These are phyloP conservation scores for Australoheros facetus DNA, from an alignment of 2,797 vertebrate genomes.

Conservation along the genomic window DNA sequence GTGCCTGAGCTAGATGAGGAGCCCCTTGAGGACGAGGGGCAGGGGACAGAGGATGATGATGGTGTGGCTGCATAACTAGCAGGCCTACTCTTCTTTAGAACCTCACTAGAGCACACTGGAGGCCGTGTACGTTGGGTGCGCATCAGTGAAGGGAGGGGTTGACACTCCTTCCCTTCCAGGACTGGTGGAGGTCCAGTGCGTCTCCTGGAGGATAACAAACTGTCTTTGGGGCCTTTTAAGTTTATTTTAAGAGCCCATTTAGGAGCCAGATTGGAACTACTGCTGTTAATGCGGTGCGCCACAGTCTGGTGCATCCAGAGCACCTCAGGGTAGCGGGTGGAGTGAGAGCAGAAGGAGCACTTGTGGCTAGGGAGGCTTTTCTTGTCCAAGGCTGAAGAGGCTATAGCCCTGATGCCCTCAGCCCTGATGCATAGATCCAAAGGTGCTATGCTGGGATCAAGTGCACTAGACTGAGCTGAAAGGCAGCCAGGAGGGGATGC, in stretches of 20 bases:
- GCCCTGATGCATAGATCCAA: constrained; percentile 76
- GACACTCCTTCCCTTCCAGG: constrained; percentile 90
- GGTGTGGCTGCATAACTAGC: constrained; percentile 43
- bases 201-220: constrained; percentile 79
- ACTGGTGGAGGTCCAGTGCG: constrained; percentile 92
- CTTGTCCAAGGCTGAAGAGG: constrained; percentile 70
- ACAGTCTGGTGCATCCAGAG: constrained; percentile 95
- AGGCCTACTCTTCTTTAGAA: constrained; percentile 62
- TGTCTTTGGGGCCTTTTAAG: constrained; percentile 80
- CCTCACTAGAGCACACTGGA: constrained; percentile 67
- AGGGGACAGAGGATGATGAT: constrained; percentile 56
- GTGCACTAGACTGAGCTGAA: constrained; percentile 40
- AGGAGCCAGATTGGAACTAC: constrained; percentile 85
- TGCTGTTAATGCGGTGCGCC: constrained; percentile 91
- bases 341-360: constrained; percentile 92
- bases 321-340: constrained; percentile 92
- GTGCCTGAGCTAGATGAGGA: constrained; percentile 49
- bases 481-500: constrained; percentile 45
- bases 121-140: constrained; percentile 86
- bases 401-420: constrained; percentile 58
- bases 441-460: constrained; percentile 49
- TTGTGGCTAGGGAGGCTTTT: constrained; percentile 85
- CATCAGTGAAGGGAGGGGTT: constrained; percentile 80
- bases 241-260: constrained; percentile 87
- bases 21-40: constrained; percentile 48